Percentiles rank a stretch among this genome's conserved stretches.
Conservation (phyloP, 2,113 vertebrate species). For the Geococcyx californianus region DNA sequence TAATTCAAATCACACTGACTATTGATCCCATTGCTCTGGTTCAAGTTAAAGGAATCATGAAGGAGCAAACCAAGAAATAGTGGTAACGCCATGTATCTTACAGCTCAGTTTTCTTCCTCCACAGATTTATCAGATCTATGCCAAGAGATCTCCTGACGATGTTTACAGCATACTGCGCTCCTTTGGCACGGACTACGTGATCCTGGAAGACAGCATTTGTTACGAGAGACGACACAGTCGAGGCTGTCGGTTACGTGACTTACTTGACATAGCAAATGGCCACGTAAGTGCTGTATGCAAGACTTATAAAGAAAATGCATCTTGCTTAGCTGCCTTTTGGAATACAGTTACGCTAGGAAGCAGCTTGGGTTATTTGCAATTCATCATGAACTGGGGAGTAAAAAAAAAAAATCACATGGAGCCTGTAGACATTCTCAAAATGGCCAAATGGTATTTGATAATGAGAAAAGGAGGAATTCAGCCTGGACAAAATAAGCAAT, state of each 20-base stretch:
- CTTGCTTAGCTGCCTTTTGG: neutral
- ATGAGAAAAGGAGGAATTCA: neutral
- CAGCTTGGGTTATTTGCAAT: neutral
- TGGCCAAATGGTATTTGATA: neutral
- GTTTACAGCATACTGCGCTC: constrained; percentile 82
- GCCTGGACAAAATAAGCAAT: neutral
- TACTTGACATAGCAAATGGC: constrained; percentile 91
- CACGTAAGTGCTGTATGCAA: constrained; percentile 79
- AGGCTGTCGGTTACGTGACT: constrained; percentile 91
- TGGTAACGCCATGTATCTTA: neutral
- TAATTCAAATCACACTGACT: neutral
- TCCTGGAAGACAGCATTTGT: constrained; percentile 96
- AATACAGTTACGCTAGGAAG: rapidly evolving
- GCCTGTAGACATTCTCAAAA: neutral
- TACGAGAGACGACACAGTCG: constrained; percentile 87
- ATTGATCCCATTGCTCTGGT: neutral
- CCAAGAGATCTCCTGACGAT: constrained; percentile 83
- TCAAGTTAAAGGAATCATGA: neutral
- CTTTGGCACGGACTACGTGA: constrained; percentile 88
- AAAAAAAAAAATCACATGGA: neutral
- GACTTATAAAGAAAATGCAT: rapidly evolving
- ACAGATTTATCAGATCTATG: constrained; percentile 96
- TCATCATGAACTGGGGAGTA: neutral
- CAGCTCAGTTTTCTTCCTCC: neutral
- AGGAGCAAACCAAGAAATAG: neutral